Conservation (phyloP, 2,113 vertebrate genomes). For the Recurvirostra avosetta region DNA sequence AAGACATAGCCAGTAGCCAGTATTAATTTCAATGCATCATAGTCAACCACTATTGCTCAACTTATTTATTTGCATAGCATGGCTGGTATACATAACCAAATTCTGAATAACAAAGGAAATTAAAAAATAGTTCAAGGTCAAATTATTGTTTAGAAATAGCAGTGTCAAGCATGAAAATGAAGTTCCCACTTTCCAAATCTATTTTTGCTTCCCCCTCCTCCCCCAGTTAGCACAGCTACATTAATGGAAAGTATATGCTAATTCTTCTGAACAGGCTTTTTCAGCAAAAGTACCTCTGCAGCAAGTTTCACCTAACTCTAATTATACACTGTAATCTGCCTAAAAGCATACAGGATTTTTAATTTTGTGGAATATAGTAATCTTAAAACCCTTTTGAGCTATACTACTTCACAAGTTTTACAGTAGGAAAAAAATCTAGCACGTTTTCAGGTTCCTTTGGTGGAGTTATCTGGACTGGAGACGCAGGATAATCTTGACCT, state of each 20-base stretch:
- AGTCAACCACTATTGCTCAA: background rate
- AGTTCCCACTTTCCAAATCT: background rate
- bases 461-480: background rate
- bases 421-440: background rate
- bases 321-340: background rate
- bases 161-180: background rate
- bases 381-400: background rate
- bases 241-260: background rate
- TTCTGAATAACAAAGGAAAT: background rate
- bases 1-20: slow-evolving; percentile 4
- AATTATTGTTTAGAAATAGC: background rate
- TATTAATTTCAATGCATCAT: background rate
- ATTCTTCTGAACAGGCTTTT: background rate
- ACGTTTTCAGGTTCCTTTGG: background rate
- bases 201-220: background rate
- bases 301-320: background rate
- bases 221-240: background rate
- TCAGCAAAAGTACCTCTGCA: background rate
- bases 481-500: background rate
- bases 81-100: background rate
- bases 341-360: background rate
- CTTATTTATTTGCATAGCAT: background rate
- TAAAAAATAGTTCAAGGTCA: background rate
- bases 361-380: background rate
- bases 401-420: background rate